phyloP scores from a whole-genome alignment of 2,888 invertebrate species.

The Acrobeloides nanus region DNA sequence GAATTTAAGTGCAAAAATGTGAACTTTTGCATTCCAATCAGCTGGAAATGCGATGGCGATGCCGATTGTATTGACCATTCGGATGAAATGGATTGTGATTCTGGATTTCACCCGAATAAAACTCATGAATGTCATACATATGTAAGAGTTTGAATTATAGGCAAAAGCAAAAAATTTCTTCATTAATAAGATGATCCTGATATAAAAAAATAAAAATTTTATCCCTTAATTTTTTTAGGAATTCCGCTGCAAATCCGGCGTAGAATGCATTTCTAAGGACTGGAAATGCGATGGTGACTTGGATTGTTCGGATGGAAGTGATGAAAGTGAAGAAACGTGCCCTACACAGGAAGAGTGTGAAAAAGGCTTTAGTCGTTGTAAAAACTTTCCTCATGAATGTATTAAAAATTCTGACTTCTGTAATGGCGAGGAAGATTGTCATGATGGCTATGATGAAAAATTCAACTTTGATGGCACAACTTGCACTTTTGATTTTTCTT shows the following conservation, averaged over 20 bases:
- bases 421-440: constrained; percentile 2
- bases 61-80: constrained; percentile 47
- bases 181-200: not conserved
- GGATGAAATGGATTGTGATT: constrained; percentile 26
- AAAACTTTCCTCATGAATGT: constrained; percentile 15
- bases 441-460: constrained; percentile 4
- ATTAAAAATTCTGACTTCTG: not conserved
- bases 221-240: constrained; percentile 54
- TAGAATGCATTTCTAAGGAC: constrained; percentile 39
- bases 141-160: too few relatives aligned
- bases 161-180: not conserved
- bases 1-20: constrained; percentile 30
- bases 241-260: constrained; percentile 44
- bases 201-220: too few relatives aligned
- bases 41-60: constrained; percentile 48
- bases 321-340: constrained; percentile 20
- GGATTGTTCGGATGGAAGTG: constrained; percentile 37
- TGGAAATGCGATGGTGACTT: constrained; percentile 45
- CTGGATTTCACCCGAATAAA: constrained; percentile 4
- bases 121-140: not conserved
- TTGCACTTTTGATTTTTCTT: not conserved
- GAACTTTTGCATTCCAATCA: constrained; percentile 40
- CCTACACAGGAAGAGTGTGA: constrained; percentile 11
- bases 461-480: not conserved
- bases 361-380: constrained; percentile 22